Percentiles rank a stretch among this genome's conserved stretches.
These are phyloP conservation scores for Ceratosolen fusciceps DNA, from an alignment of 1,140 invertebrate genomes.

Conservation along the genomic window DNA sequence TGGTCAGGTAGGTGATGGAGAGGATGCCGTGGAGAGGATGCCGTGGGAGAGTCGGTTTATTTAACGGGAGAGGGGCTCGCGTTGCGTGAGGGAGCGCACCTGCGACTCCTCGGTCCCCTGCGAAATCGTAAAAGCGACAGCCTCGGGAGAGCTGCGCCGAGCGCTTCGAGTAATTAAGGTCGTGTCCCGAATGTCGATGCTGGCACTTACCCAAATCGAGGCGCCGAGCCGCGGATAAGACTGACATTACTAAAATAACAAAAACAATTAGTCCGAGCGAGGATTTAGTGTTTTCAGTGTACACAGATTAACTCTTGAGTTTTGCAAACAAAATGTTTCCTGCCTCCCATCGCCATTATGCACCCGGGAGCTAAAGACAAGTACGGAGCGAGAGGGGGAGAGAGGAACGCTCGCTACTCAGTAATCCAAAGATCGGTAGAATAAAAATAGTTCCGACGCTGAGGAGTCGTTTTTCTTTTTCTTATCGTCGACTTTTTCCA, in stretches of 20 bases:
- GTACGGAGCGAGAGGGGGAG: too few relatives aligned
- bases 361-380: too few relatives aligned
- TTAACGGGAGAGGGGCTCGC: neutral
- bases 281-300: neutral
- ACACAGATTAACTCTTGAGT: neutral
- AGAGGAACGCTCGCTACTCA: neutral
- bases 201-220: constrained; percentile 25
- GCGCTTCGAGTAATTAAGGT: constrained; percentile 34
- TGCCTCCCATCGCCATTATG: neutral
- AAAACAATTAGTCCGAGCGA: constrained; percentile 17
- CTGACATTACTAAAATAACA: constrained; percentile 9
- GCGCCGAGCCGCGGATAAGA: constrained; percentile 7
- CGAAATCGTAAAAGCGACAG: constrained; percentile 17
- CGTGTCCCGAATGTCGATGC: constrained; percentile 1
- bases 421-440: neutral
- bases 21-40: too few relatives aligned
- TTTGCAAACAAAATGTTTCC: constrained; percentile 8
- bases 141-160: constrained; percentile 7
- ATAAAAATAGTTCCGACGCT: constrained; percentile 8
- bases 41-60: constrained; percentile 19
- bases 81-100: constrained; percentile 21
- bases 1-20: too few relatives aligned
- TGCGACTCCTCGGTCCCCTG: neutral
- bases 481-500: too few relatives aligned
- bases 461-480: too few relatives aligned